Evolutionary conservation across 2,888 invertebrate genomes (phyloP).

Genomic region (Crematogaster levior): DNA sequence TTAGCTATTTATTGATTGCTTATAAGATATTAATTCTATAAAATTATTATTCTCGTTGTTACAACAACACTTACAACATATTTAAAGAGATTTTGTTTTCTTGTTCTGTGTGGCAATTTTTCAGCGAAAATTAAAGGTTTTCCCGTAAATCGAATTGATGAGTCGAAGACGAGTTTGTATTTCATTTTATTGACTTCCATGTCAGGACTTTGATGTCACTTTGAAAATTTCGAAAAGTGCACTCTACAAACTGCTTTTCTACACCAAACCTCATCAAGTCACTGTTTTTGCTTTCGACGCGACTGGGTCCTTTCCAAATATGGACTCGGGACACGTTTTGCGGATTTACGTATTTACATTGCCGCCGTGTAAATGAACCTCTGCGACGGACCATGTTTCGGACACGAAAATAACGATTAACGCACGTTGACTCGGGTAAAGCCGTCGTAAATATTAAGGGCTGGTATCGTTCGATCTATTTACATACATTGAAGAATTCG

Average conservation of each 20-base stretch:
- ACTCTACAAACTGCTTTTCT: neutral
- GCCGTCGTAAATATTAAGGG: neutral
- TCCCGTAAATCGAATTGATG: neutral
- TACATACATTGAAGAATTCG: neutral
- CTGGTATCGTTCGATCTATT: neutral
- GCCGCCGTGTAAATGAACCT: slow-evolving; percentile 52
- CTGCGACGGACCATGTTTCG: slow-evolving; percentile 43
- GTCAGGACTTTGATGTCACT: neutral
- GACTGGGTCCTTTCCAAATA: slow-evolving; percentile 40
- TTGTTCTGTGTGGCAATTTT: too few relatives aligned
- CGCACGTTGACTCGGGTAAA: slow-evolving; percentile 55
- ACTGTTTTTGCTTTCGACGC: slow-evolving; percentile 10
- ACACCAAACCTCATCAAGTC: neutral
- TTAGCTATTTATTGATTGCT: too few relatives aligned
- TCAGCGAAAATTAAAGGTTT: neutral
- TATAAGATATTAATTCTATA: too few relatives aligned
- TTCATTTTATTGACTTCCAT: too few relatives aligned
- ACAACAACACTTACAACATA: too few relatives aligned
- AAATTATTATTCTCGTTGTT: too few relatives aligned
- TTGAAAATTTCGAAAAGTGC: neutral
- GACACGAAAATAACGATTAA: slow-evolving; percentile 61
- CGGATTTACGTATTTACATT: slow-evolving; percentile 62
- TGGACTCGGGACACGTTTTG: slow-evolving; percentile 25
- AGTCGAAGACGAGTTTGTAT: neutral
- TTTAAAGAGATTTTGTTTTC: too few relatives aligned